These are phyloP conservation scores for Hydrocynus forskahlii DNA, from an alignment of 2,797 vertebrate genomes.

Conservation along the genomic window DNA sequence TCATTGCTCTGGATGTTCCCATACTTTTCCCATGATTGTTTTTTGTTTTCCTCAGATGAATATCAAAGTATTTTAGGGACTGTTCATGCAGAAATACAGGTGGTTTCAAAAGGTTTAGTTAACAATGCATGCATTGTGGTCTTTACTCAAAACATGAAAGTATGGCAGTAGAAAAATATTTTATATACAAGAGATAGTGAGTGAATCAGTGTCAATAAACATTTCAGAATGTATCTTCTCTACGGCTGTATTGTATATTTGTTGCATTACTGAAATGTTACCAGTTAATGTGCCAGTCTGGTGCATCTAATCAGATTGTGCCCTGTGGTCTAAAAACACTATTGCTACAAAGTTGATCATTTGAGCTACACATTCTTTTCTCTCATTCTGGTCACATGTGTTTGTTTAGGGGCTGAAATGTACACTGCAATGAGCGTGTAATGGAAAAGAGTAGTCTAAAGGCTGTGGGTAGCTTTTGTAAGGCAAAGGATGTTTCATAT, in stretches of 20 bases:
- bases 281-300: constrained; percentile 53
- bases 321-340: constrained; percentile 60
- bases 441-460: constrained; percentile 46
- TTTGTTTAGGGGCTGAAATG: constrained; percentile 57
- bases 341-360: constrained; percentile 52
- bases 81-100: background rate
- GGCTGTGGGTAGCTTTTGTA: constrained; percentile 40
- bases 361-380: constrained; percentile 41
- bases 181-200: constrained; percentile 49
- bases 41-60: background rate
- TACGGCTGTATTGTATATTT: constrained; percentile 44
- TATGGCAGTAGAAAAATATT: constrained; percentile 10
- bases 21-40: background rate
- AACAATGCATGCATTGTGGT: constrained; percentile 20
- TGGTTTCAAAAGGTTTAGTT: constrained; percentile 3
- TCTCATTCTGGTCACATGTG: constrained; percentile 40
- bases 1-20: background rate
- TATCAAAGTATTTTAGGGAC: background rate
- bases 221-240: constrained; percentile 41
- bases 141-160: constrained; percentile 45
- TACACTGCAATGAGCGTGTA: constrained; percentile 43
- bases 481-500: constrained; percentile 55
- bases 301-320: constrained; percentile 58
- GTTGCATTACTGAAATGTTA: constrained; percentile 14
- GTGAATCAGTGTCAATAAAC: constrained; percentile 39